phyloP scores from a whole-genome alignment of 2,113 vertebrate species.

The Elgaria multicarinata region DNA sequence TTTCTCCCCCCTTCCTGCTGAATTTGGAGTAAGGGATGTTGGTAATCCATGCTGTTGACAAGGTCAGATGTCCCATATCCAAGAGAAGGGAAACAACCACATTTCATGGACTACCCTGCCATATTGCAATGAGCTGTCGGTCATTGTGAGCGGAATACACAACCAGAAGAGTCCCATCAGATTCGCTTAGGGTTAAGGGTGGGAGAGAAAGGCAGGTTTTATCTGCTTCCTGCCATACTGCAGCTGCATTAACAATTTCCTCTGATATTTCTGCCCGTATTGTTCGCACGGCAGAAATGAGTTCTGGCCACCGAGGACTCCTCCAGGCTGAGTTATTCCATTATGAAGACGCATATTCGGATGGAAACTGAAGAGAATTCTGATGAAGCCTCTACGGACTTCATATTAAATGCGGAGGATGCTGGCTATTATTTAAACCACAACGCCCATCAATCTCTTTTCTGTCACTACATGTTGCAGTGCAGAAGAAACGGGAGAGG shows the following conservation, averaged over 20 bases:
- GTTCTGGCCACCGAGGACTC: constrained; percentile 8
- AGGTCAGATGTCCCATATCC: not conserved
- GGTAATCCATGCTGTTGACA: too few species aligned
- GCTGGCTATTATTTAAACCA: not conserved
- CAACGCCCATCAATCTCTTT: not conserved
- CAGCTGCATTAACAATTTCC: not conserved
- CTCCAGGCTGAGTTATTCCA: constrained; percentile 11
- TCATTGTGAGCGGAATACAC: not conserved
- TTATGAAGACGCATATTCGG: not conserved
- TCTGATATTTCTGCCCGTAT: constrained; percentile 5
- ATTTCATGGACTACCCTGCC: too few species aligned
- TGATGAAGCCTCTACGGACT: not conserved
- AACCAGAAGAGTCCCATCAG: not conserved
- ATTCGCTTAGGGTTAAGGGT: not conserved
- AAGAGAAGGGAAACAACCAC: not conserved
- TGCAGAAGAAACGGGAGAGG: not conserved
- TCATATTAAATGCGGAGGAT: not conserved
- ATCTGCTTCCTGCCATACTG: not conserved
- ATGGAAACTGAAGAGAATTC: not conserved
- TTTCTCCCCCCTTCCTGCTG: too few species aligned
- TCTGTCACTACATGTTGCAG: not conserved
- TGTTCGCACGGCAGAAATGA: constrained; percentile 10
- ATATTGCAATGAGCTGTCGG: not conserved
- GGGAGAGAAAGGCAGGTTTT: not conserved
- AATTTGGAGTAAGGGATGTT: not conserved